Base-by-base conservation (phyloP, 2,797 vertebrate species). In the Hippocampus kuda region DNA sequence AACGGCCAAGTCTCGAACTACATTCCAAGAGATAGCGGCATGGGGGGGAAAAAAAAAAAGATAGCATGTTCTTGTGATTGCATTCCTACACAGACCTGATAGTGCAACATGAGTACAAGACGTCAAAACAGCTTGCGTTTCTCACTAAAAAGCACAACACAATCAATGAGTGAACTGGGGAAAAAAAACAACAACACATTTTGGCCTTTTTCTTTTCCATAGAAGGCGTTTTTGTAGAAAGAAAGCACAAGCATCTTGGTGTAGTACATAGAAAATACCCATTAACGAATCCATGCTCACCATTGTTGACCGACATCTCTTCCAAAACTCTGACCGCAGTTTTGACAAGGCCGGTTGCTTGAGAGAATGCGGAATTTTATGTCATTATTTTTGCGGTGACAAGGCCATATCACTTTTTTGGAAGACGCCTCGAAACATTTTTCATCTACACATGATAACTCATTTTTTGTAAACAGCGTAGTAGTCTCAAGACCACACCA, bases 21-120 rank as follows among this genome's bases (percentile, higher is more conserved):
- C 86, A 90, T 90, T 90, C 88, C 86, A 67, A 42, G 42, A 81
- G 89, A 90, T 90, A 90, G 84, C 71, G 65, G 68, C 80, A 70
- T 65, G 77, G 81, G 85, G 48, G 48, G 16, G 15, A 48, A 42
- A 12, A 44, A 44, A 79, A 85, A 81, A 71, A 24, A 61, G 79
- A 86, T 81, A 86, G 49, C 74, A 42, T 18, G 26, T 70, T 67
- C 79, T 78, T 85, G 79, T 83, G 85, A 84, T 82, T 68, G 76
- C 49, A 27, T 74, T 81, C 84, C 77, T 79, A 79, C 81, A 84
- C 59, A 22, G 59, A 38, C 30, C 30, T 61, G 30, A 61, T 61
- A 72, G 56, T 44, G 0, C 59, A 57, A 34, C 69, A 13, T 38
- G 59, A 61, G 30, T 38, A 11, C 27, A 69, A 76, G 74, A 81